Evolutionary conservation across 1,140 invertebrate genomes (phyloP).

Genomic region (Rhizoglyphus robini): DNA sequence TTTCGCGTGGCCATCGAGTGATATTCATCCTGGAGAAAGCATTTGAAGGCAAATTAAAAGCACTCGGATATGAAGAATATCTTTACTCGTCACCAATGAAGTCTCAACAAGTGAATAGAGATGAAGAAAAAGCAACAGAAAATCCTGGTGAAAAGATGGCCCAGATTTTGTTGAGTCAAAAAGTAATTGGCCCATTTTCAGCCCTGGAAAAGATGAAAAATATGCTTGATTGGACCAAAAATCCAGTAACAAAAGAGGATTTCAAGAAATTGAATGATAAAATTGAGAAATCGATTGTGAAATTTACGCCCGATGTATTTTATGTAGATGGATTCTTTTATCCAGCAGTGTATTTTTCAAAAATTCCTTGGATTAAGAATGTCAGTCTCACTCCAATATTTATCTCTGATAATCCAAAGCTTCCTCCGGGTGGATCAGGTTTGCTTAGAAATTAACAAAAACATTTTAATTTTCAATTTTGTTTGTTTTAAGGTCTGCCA

Average conservation of each 20-base stretch:
- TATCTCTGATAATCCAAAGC: not conserved
- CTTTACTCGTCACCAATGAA: not conserved
- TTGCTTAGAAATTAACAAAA: too few relatives aligned
- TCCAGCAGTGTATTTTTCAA: not conserved
- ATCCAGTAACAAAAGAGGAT: not conserved
- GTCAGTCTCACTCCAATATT: not conserved
- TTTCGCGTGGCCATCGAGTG: not conserved
- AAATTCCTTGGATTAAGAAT: not conserved
- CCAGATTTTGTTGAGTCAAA: not conserved
- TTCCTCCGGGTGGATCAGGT: not conserved
- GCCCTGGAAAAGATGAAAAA: not conserved
- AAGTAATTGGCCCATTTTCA: not conserved
- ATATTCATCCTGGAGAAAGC: not conserved
- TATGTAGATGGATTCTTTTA: not conserved
- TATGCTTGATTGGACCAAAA: not conserved
- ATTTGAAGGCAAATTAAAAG: not conserved
- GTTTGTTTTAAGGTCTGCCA: too few relatives aligned
- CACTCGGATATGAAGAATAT: not conserved
- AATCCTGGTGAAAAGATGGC: conserved; percentile 1
- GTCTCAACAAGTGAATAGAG: not conserved
- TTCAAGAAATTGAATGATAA: not conserved
- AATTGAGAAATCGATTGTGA: not conserved
- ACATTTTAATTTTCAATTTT: too few relatives aligned
- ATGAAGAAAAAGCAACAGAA: not conserved
- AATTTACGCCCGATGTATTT: not conserved